A percentile compares a stretch with the other conserved stretches of the same genome.
These are phyloP conservation scores for Neosilurus mollespiculum DNA, from an alignment of 2,797 vertebrate species.

Conservation along the genomic window DNA sequence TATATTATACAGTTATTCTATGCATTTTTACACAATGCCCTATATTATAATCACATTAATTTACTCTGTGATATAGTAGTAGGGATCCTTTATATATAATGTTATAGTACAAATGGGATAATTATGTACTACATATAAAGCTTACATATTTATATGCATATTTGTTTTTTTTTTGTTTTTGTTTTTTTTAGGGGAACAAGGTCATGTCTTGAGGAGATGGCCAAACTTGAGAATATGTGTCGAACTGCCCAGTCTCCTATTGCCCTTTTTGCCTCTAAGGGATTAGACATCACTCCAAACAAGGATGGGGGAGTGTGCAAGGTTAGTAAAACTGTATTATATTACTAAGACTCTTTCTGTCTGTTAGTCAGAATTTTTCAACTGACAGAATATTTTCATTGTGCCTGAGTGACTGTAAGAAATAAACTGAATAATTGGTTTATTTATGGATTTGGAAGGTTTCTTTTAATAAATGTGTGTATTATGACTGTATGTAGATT, in stretches of 20 bases:
- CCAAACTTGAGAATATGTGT: slow-evolving; percentile 82
- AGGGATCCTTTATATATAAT: background rate
- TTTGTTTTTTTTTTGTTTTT: slow-evolving; percentile 11
- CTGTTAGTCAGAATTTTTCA: slow-evolving; percentile 20
- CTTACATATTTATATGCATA: background rate
- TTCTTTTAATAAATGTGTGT: background rate
- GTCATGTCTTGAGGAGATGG: slow-evolving; percentile 74
- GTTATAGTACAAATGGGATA: background rate
- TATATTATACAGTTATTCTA: background rate
- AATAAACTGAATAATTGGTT: background rate
- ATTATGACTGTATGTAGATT: background rate
- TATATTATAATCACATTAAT: background rate
- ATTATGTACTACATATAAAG: background rate
- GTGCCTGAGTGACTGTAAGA: background rate
- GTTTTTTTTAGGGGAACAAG: slow-evolving; percentile 33
- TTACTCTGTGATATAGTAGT: background rate
- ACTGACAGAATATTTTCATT: slow-evolving; percentile 3
- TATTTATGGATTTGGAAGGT: background rate
- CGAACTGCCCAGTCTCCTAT: slow-evolving; percentile 75
- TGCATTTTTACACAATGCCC: background rate
- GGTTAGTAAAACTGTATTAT: slow-evolving; percentile 66
- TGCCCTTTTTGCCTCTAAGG: slow-evolving; percentile 74
- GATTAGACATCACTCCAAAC: slow-evolving; percentile 82
- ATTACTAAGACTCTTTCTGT: background rate
- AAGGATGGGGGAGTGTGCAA: slow-evolving; percentile 88